Conservation (phyloP, 2,797 vertebrate species). For the Arremon brunneinucha region DNA sequence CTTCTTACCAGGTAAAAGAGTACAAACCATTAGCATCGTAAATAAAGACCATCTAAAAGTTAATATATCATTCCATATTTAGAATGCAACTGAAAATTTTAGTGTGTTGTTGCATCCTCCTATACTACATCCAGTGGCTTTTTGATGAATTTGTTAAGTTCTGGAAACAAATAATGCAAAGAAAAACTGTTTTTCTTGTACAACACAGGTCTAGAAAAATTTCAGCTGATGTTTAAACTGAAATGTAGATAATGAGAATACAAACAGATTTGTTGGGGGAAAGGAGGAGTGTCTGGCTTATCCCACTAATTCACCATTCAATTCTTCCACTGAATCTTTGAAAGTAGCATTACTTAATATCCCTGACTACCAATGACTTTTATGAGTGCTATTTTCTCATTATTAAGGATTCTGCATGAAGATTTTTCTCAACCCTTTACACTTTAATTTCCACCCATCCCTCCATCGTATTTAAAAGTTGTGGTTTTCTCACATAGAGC, state of each 20-base stretch:
- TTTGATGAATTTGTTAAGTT: background rate
- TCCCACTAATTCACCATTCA: background rate
- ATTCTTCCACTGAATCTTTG: background rate
- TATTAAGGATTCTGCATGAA: background rate
- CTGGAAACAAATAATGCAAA: background rate
- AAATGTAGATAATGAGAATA: conserved; percentile 4
- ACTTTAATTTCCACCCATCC: background rate
- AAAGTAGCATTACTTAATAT: background rate
- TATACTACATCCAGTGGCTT: background rate
- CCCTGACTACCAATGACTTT: background rate
- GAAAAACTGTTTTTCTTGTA: background rate
- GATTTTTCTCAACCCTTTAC: background rate
- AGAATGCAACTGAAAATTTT: background rate
- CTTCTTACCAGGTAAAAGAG: background rate
- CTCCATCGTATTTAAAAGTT: background rate
- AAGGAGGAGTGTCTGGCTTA: background rate
- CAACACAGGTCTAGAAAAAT: background rate
- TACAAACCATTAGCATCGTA: conserved; percentile 11
- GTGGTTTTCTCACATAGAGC: background rate
- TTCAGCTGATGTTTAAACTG: conserved; percentile 14
- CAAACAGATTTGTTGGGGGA: background rate
- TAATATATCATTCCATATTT: background rate
- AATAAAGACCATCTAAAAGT: conserved; percentile 36
- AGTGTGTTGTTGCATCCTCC: background rate
- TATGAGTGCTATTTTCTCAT: background rate